Evolutionary conservation across 2,888 invertebrate species (phyloP), one percentile per base, ranked within the genome.

Genomic region (Morpho helenor): DNA sequence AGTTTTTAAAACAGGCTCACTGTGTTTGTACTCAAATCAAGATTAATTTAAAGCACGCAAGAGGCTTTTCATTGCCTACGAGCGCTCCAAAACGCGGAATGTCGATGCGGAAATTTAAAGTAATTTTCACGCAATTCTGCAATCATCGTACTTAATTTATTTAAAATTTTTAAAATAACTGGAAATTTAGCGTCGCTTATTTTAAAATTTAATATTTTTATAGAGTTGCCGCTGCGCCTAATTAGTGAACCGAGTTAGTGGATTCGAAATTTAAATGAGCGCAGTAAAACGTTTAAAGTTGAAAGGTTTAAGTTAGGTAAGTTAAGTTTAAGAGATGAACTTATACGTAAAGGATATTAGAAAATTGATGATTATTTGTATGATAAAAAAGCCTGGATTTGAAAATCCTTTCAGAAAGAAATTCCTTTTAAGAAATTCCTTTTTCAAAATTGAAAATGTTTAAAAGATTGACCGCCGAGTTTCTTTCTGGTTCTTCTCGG

Each of bases 211-310:
- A 57, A 52, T 60, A 57, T 53, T 53, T 52, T 49, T 49, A 44
- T 43, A 53, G 49, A 52, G 56, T 54, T 49, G 54, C 51, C 51
- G 57, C 52, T 49, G 47, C 43, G 40, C 51, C 56, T 63, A 63
- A 61, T 61, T 63, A 63, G 58, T 50, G 56, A 51, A 31, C 48
- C 47, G 59, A 61, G 54, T 61, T 65, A 68, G 65, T 62, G 64
- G 57, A 44, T 52, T 65, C 56, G 66, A 61, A 63, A 68, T 67
- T 69, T 66, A 64, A 69, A 68, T 63, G 63, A 70, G 57, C 62
- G 57, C 45, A 54, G 56, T 60, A 41, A 23, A 45, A 41, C 22
- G 53, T 48, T 47, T 65, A 16, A 16, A 16, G 16, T 16, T 16
- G 16, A 16, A 16, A 16, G 16, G 16, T 16, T 16, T 16, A 16